Evolutionary conservation across 2,888 invertebrate species (phyloP).

Genomic region (Geotrupes spiniger): DNA sequence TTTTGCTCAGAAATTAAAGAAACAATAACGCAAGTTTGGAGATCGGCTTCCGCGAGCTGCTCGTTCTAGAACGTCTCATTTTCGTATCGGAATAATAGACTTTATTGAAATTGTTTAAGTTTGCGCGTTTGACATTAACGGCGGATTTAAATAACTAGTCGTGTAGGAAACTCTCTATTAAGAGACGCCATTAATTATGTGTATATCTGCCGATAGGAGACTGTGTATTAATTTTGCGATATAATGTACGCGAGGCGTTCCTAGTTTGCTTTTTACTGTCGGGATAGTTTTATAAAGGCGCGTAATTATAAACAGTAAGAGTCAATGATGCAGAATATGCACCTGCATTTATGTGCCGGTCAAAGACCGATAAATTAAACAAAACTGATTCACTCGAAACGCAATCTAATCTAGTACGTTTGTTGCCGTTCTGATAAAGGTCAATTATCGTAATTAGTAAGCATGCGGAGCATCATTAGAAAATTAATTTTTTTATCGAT

Average conservation of each 20-base stretch:
- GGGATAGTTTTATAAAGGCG: slow-evolving; percentile 1
- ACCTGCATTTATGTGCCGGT: slow-evolving; percentile 2
- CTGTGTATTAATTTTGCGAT: slow-evolving; percentile 3
- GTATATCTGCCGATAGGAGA: no score
- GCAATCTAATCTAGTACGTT: slow-evolving; percentile 1
- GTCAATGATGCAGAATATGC: slow-evolving; percentile 7
- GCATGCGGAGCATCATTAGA: neutral
- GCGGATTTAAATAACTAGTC: no score
- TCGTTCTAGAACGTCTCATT: no score
- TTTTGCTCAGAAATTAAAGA: no score
- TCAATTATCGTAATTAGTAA: slow-evolving; percentile 7
- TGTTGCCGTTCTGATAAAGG: slow-evolving; percentile 5
- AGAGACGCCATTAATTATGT: no score
- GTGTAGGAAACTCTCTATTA: no score
- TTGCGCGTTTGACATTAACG: no score
- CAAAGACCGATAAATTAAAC: slow-evolving; percentile 7
- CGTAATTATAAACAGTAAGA: slow-evolving; percentile 6
- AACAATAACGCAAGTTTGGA: no score
- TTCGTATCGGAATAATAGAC: no score
- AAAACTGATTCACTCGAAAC: neutral
- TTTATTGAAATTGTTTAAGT: no score
- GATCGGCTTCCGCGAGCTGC: no score
- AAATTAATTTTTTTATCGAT: no score
- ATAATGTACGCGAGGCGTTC: neutral
- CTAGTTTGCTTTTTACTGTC: slow-evolving; percentile 1